These are phyloP conservation scores for Acropternis orthonyx DNA, from an alignment of 2,797 vertebrate species.

Conservation along the genomic window DNA sequence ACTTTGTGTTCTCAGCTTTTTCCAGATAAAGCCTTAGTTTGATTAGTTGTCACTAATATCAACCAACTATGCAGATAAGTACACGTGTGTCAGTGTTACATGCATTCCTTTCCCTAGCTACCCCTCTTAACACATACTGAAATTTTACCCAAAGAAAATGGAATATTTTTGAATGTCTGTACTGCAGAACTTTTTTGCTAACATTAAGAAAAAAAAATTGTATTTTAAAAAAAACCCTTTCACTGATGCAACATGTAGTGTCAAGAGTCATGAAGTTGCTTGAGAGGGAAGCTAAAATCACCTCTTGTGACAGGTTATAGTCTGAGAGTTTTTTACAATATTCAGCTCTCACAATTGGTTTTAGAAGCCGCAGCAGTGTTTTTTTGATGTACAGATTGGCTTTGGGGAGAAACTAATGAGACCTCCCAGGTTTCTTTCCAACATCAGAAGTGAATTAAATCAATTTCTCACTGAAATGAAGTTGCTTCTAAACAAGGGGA, in stretches of 20 bases:
- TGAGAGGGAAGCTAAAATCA: neutral
- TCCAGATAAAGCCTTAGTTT: conserved; percentile 74
- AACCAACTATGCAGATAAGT: conserved; percentile 77
- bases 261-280: conserved; percentile 33
- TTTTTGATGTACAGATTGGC: neutral
- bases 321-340: conserved; percentile 25
- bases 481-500: conserved; percentile 35
- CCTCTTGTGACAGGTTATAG: conserved; percentile 33
- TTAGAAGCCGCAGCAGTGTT: neutral
- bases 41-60: conserved; percentile 66
- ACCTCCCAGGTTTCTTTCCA: neutral
- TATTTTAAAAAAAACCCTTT: conserved; percentile 51
- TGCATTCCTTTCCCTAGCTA: conserved; percentile 26
- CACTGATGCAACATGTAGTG: neutral
- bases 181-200: conserved; percentile 62
- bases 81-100: conserved; percentile 52
- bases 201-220: conserved; percentile 49
- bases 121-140: conserved; percentile 44
- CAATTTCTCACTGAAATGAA: conserved; percentile 1
- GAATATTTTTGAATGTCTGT: conserved; percentile 72
- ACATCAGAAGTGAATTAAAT: conserved; percentile 22
- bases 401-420: neutral
- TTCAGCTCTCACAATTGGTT: conserved; percentile 40
- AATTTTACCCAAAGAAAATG: conserved; percentile 78
- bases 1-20: conserved; percentile 40